These are phyloP conservation scores for Antechinus flavipes DNA, from an alignment of 2,113 vertebrate species.

Conservation along the genomic window DNA sequence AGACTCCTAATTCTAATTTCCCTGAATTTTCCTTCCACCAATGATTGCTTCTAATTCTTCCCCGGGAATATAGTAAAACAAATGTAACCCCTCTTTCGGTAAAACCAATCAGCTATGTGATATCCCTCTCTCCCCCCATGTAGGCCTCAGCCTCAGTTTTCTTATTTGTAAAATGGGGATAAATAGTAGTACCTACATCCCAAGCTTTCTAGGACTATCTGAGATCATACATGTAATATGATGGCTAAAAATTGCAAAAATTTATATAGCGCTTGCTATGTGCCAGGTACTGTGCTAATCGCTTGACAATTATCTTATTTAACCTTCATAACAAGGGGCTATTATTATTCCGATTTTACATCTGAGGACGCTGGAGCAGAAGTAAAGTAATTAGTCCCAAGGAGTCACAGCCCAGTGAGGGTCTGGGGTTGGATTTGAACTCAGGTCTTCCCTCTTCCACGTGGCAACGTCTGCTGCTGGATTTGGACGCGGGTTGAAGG, in stretches of 20 bases:
- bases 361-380: not conserved
- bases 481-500: not conserved
- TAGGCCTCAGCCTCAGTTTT: slow-evolving; percentile 31
- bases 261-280: not conserved
- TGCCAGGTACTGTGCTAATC: not conserved
- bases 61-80: not conserved
- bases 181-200: slow-evolving; percentile 1
- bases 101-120: slow-evolving; percentile 7
- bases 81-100: not conserved
- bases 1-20: not conserved
- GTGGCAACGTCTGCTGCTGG: not conserved
- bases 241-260: not conserved
- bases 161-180: slow-evolving; percentile 22
- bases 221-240: not conserved
- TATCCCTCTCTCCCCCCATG: not conserved
- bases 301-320: not conserved
- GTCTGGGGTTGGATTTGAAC: not conserved
- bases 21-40: not conserved
- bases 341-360: not conserved
- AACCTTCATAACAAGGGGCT: not conserved
- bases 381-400: not conserved
- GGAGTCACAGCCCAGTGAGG: not conserved
- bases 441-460: not conserved
- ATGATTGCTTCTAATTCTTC: not conserved
- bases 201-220: not conserved